Percentiles rank a stretch among this genome's conserved stretches.
These are phyloP conservation scores for Entomobrya proxima DNA, from an alignment of 2,888 invertebrate species.

Conservation along the genomic window DNA sequence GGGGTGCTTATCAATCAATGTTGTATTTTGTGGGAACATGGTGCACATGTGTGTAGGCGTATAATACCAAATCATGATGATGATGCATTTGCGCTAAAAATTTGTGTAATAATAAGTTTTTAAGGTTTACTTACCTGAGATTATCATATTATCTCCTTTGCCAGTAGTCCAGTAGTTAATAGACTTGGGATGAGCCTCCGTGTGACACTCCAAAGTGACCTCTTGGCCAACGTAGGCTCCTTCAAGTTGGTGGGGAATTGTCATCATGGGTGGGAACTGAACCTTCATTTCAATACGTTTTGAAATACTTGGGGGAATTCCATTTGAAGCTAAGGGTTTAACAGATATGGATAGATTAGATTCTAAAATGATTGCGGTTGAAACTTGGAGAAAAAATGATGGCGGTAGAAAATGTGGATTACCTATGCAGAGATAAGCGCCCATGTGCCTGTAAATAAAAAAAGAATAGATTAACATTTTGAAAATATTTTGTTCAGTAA, in stretches of 20 bases:
- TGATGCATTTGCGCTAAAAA: not conserved
- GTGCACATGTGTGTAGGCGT: not conserved
- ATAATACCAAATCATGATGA: not conserved
- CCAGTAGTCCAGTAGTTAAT: slow-evolving; percentile 90
- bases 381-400: not conserved
- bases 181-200: slow-evolving; percentile 93
- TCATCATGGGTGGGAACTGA: slow-evolving; percentile 91
- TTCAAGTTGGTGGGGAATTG: slow-evolving; percentile 94
- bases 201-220: slow-evolving; percentile 91
- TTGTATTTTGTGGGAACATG: not conserved
- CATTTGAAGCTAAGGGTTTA: slow-evolving; percentile 94
- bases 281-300: slow-evolving; percentile 77
- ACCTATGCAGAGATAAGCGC: slow-evolving; percentile 94
- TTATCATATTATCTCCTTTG: slow-evolving; percentile 93
- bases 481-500: no score
- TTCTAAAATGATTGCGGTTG: not conserved
- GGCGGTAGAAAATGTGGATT: no score
- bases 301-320: slow-evolving; percentile 93
- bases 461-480: no score
- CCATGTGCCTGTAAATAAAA: no score
- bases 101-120: not conserved
- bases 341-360: not conserved
- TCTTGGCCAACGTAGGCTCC: slow-evolving; percentile 93
- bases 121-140: slow-evolving; percentile 83
- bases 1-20: slow-evolving; percentile 39